Conservation (phyloP, 2,888 invertebrate species). For the Idaea biselata region DNA sequence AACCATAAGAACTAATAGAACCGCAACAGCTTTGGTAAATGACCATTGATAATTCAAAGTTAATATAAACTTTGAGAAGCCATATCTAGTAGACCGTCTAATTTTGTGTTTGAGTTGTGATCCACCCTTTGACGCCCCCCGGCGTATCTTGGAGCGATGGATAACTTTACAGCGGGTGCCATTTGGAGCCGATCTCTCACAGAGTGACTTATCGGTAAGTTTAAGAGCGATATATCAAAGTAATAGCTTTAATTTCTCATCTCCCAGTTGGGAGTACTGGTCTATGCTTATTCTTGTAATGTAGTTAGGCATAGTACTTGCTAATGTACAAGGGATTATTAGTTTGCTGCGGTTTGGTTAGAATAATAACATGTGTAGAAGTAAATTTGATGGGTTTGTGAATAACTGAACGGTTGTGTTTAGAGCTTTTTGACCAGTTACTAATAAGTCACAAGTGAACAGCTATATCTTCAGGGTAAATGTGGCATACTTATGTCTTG, state of each 20-base stretch:
- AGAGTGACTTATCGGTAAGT: slow-evolving; percentile 77
- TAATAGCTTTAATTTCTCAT: slow-evolving; percentile 80
- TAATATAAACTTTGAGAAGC: slow-evolving; percentile 28
- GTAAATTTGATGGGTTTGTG: slow-evolving; percentile 19
- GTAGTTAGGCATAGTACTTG: slow-evolving; percentile 38
- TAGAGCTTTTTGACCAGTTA: too few relatives aligned
- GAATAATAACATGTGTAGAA: slow-evolving; percentile 13
- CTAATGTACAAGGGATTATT: slow-evolving; percentile 35
- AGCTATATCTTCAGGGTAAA: too few relatives aligned
- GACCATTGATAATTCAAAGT: slow-evolving; percentile 32
- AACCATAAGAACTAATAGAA: slow-evolving; percentile 8
- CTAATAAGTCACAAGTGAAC: too few relatives aligned
- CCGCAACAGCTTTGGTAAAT: slow-evolving; percentile 9
- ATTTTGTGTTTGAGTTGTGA: slow-evolving; percentile 47
- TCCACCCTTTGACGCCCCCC: slow-evolving; percentile 27
- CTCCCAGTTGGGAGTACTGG: slow-evolving; percentile 62
- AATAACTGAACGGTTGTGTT: too few relatives aligned
- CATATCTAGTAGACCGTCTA: slow-evolving; percentile 38
- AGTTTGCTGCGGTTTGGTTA: slow-evolving; percentile 19
- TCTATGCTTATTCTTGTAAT: slow-evolving; percentile 66
- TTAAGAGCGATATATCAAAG: slow-evolving; percentile 77
- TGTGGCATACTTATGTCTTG: too few relatives aligned
- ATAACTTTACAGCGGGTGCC: slow-evolving; percentile 74
- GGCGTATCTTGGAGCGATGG: slow-evolving; percentile 58
- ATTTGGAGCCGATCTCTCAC: slow-evolving; percentile 71